These are phyloP conservation scores for Vireo altiloquus DNA, from an alignment of 2,113 vertebrate species.

Conservation along the genomic window DNA sequence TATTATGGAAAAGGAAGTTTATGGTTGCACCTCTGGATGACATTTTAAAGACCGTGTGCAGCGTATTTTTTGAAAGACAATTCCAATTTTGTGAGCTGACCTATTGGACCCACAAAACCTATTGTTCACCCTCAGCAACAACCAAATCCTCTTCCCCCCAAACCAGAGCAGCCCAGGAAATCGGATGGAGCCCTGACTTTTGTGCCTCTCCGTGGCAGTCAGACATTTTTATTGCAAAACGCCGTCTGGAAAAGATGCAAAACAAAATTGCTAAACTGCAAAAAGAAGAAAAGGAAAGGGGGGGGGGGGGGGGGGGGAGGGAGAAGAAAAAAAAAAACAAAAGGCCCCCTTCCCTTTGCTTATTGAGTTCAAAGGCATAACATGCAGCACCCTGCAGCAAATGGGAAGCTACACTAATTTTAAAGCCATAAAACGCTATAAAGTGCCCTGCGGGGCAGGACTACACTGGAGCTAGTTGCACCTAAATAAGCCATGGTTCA, in stretches of 20 bases:
- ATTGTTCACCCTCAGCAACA: neutral
- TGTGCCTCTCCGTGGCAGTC: conserved; percentile 52
- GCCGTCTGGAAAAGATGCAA: conserved; percentile 84
- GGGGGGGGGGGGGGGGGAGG: neutral
- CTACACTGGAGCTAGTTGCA: conserved; percentile 78
- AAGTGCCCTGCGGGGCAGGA: conserved; percentile 82
- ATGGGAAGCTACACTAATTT: conserved; percentile 84
- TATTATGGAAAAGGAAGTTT: neutral
- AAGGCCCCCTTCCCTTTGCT: conserved; percentile 80
- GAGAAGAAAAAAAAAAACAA: conserved; percentile 43
- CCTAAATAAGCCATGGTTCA: conserved; percentile 87
- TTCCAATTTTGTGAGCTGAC: neutral
- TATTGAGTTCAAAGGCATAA: conserved; percentile 86
- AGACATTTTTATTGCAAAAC: conserved; percentile 79
- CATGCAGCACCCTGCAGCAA: conserved; percentile 80
- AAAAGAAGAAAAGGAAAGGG: neutral
- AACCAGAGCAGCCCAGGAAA: neutral
- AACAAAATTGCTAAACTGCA: conserved; percentile 75
- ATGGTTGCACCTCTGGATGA: neutral
- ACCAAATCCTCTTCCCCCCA: neutral
- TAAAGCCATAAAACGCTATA: conserved; percentile 84
- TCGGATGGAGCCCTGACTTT: conserved; percentile 43
- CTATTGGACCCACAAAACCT: neutral
- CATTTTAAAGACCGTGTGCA: neutral
- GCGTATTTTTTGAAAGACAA: neutral